phyloP scores from a whole-genome alignment of 2,888 invertebrate species.

The Habrosyne pyritoides region DNA sequence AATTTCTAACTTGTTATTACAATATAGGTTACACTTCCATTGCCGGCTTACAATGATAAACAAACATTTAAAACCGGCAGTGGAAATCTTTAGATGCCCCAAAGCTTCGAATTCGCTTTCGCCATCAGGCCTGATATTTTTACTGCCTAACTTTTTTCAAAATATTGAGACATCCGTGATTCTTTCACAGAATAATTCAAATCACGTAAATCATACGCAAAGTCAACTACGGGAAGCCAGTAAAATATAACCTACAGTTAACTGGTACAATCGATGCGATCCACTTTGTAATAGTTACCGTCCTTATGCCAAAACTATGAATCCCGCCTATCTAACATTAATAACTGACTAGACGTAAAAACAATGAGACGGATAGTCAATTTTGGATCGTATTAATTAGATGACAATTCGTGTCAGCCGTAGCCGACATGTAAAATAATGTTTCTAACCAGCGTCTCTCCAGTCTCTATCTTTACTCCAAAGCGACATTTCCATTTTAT shows the following conservation, averaged over 20 bases:
- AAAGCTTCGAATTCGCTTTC: not conserved
- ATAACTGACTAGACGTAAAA: conserved; percentile 77
- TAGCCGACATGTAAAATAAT: not conserved
- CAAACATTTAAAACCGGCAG: not conserved
- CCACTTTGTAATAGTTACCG: conserved; percentile 45
- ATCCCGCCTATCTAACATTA: conserved; percentile 61
- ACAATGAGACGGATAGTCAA: conserved; percentile 41
- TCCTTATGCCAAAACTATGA: conserved; percentile 50
- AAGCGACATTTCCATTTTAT: conserved; percentile 51
- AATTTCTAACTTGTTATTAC: conserved; percentile 3
- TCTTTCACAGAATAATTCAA: conserved; percentile 34
- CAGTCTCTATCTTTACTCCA: conserved; percentile 63
- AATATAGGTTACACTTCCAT: not conserved
- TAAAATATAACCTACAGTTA: conserved; percentile 39
- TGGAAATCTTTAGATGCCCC: not conserved
- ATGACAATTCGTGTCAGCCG: not conserved
- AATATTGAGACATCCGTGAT: conserved; percentile 12
- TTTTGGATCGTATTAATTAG: conserved; percentile 5
- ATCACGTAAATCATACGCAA: conserved; percentile 26
- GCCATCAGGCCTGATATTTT: not conserved
- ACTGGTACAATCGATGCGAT: conserved; percentile 43
- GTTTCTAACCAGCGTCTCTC: conserved; percentile 10
- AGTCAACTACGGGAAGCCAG: conserved; percentile 50
- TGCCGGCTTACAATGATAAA: not conserved
- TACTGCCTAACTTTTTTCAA: not conserved